Evolutionary conservation across 2,797 vertebrate species (phyloP).

Genomic region (Carapus acus): DNA sequence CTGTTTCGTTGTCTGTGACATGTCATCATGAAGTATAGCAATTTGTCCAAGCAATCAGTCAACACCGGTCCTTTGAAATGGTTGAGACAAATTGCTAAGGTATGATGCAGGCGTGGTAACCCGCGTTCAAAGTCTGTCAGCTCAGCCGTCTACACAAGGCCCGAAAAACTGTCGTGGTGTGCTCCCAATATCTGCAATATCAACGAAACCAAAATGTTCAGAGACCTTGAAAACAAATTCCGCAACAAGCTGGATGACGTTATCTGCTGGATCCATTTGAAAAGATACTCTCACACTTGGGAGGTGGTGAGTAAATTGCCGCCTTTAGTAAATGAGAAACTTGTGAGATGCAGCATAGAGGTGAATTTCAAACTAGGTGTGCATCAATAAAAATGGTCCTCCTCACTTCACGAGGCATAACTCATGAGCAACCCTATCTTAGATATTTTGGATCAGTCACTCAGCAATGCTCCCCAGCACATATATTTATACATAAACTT

Average conservation of each 20-base stretch:
- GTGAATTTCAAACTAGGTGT: slow-evolving; percentile 32
- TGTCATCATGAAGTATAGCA: slow-evolving; percentile 26
- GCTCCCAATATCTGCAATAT: slow-evolving; percentile 22
- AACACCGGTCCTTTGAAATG: slow-evolving; percentile 17
- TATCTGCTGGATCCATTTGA: slow-evolving; percentile 42
- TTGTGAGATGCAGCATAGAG: slow-evolving; percentile 29
- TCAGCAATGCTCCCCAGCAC: background rate
- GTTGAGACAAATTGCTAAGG: slow-evolving; percentile 27
- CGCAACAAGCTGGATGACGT: slow-evolving; percentile 37
- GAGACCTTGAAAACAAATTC: slow-evolving; percentile 47
- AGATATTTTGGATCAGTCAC: slow-evolving; percentile 33
- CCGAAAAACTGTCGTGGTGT: slow-evolving; percentile 19
- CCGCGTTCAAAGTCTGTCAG: background rate
- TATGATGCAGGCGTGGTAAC: background rate
- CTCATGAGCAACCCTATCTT: slow-evolving; percentile 23
- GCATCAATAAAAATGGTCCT: slow-evolving; percentile 30
- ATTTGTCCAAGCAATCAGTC: slow-evolving; percentile 23
- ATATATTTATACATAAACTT: background rate
- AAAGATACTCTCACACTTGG: slow-evolving; percentile 39
- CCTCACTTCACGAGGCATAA: slow-evolving; percentile 27
- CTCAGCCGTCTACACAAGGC: no score
- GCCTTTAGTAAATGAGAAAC: slow-evolving; percentile 38
- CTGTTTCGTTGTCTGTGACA: slow-evolving; percentile 22
- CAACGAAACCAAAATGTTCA: slow-evolving; percentile 21
- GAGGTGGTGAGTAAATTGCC: slow-evolving; percentile 11